These are phyloP conservation scores for Poeciliopsis gracilis DNA, from an alignment of 2,797 vertebrate species.

Conservation along the genomic window DNA sequence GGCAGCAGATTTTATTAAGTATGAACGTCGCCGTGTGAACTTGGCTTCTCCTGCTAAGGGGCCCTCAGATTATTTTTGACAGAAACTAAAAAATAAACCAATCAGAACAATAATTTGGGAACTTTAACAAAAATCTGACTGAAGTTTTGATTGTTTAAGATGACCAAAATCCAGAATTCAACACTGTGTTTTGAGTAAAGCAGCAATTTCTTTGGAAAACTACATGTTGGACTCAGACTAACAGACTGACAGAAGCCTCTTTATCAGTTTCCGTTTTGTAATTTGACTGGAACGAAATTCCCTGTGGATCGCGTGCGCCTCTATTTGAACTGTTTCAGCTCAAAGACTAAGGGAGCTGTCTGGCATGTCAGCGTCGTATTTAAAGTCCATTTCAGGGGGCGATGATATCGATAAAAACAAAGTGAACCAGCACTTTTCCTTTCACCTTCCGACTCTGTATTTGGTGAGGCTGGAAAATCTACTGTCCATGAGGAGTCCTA, in stretches of 20 bases:
- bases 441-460: constrained; percentile 49
- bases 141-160: not conserved
- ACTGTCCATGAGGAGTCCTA: constrained; percentile 68
- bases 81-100: constrained; percentile 3
- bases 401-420: constrained; percentile 72
- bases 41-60: not conserved
- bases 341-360: constrained; percentile 5
- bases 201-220: not conserved
- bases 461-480: constrained; percentile 72
- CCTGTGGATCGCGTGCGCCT: constrained; percentile 12
- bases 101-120: not conserved
- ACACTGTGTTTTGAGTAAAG: not conserved
- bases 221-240: not conserved
- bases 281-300: constrained; percentile 27
- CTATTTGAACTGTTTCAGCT: constrained; percentile 12
- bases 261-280: constrained; percentile 5
- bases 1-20: not conserved
- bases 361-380: constrained; percentile 23
- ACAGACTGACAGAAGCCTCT: not conserved
- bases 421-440: constrained; percentile 98
- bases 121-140: constrained; percentile 4
- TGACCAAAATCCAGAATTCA: constrained; percentile 2
- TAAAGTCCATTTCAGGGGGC: constrained; percentile 33
- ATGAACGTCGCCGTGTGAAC: not conserved
- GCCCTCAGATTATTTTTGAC: constrained; percentile 7